A percentile compares a stretch with the other conserved stretches of the same genome.
Conservation (phyloP, 2,888 invertebrate genomes). For the Acrobasis suavella region DNA sequence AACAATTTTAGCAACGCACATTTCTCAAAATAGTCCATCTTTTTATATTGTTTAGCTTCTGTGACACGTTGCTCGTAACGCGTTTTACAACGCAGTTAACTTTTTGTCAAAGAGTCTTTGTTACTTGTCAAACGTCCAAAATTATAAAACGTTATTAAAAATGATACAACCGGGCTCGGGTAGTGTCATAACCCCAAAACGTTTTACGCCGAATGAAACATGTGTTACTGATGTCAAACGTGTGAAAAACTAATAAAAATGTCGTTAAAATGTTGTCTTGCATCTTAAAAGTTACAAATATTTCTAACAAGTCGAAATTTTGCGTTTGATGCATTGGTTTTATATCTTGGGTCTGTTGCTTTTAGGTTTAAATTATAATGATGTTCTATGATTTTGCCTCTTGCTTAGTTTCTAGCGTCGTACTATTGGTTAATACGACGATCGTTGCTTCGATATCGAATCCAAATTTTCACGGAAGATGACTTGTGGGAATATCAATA, state of each 20-base stretch:
- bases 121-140: conserved; percentile 50
- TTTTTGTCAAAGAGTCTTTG: conserved; percentile 77
- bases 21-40: conserved; percentile 7
- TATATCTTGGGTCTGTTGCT: conserved; percentile 27
- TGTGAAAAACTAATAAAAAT: conserved; percentile 71
- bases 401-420: conserved; percentile 5
- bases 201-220: conserved; percentile 53
- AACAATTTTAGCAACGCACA: neutral
- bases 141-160: conserved; percentile 48
- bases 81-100: conserved; percentile 67
- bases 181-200: conserved; percentile 71
- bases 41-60: conserved; percentile 68
- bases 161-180: conserved; percentile 66
- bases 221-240: conserved; percentile 60
- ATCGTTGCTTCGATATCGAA: neutral
- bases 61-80: conserved; percentile 69
- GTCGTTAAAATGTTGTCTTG: conserved; percentile 69
- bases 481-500: too few relatives aligned
- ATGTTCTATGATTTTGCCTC: conserved; percentile 13
- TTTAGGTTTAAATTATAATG: conserved; percentile 21
- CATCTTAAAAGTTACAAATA: conserved; percentile 67
- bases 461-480: conserved; percentile 24
- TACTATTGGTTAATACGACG: neutral
- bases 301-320: conserved; percentile 37
- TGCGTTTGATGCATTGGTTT: conserved; percentile 29